These are phyloP conservation scores for Triplophysa rosa DNA, from an alignment of 2,113 vertebrate species.

Conservation along the genomic window DNA sequence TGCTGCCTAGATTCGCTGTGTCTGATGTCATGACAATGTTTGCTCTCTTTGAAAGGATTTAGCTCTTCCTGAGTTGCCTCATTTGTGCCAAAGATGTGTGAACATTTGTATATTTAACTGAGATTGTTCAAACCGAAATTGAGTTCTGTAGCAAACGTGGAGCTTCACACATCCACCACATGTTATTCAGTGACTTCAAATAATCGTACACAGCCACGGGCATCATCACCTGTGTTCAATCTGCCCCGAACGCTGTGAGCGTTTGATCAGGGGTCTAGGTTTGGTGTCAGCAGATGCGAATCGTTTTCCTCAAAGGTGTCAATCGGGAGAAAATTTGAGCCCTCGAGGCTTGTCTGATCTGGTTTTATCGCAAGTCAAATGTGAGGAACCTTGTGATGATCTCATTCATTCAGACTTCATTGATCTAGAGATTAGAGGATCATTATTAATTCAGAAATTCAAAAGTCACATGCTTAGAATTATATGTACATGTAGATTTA, in stretches of 20 bases:
- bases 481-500: neutral
- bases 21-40: conserved; percentile 48
- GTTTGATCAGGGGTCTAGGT: conserved; percentile 43
- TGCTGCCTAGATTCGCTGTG: conserved; percentile 22
- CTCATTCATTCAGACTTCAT: neutral
- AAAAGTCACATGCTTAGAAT: neutral
- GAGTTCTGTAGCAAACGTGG: conserved; percentile 28
- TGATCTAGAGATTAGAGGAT: neutral
- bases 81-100: conserved; percentile 33
- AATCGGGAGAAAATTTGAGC: conserved; percentile 16
- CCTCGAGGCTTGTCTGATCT: conserved; percentile 4
- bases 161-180: conserved; percentile 37
- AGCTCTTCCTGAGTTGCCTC: conserved; percentile 36
- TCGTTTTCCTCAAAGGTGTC: conserved; percentile 22
- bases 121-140: conserved; percentile 33
- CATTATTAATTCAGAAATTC: neutral
- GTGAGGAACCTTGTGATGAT: neutral
- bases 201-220: conserved; percentile 26
- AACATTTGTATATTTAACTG: conserved; percentile 47
- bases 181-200: conserved; percentile 47
- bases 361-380: neutral
- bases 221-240: conserved; percentile 32
- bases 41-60: conserved; percentile 36
- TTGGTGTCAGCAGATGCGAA: conserved; percentile 41
- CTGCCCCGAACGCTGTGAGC: conserved; percentile 22